These are phyloP conservation scores for Thecophora atra DNA, from an alignment of 2,888 invertebrate genomes.

Conservation along the genomic window DNA sequence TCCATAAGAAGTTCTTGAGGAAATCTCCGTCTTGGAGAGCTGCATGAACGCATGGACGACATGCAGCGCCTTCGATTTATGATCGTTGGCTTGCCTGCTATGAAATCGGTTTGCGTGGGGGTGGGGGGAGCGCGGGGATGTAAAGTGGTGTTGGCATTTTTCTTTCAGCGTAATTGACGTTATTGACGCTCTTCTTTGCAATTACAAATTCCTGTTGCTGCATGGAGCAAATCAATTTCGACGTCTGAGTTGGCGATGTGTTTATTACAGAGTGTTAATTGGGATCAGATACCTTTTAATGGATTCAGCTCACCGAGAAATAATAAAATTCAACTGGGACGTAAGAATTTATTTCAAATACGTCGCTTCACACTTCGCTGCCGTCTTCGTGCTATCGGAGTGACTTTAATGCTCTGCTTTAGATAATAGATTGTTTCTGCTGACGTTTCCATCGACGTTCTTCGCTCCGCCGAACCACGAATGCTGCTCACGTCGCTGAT, in stretches of 20 bases:
- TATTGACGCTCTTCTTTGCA: constrained; percentile 9
- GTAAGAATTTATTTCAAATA: not conserved
- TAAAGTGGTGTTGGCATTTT: constrained; percentile 12
- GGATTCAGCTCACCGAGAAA: not conserved
- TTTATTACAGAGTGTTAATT: constrained; percentile 28
- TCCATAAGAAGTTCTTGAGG: not conserved
- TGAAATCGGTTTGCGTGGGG: not conserved
- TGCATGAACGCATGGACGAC: constrained; percentile 10
- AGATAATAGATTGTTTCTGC: not conserved
- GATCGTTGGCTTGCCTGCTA: constrained; percentile 11
- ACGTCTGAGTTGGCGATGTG: constrained; percentile 8
- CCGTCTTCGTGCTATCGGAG: not conserved
- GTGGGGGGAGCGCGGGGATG: not conserved
- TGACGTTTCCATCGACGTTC: constrained; percentile 22
- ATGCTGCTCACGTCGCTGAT: constrained; percentile 11
- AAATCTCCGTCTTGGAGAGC: not conserved
- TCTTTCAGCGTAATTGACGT: constrained; percentile 19
- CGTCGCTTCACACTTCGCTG: not conserved
- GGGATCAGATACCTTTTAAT: constrained; percentile 25
- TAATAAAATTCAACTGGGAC: not conserved
- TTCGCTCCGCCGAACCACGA: too few relatives aligned
- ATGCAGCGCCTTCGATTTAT: constrained; percentile 30
- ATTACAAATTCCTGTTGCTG: constrained; percentile 9
- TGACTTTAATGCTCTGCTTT: not conserved
- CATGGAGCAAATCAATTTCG: constrained; percentile 17